phyloP scores from a whole-genome alignment of 2,888 invertebrate species.

The Morpho deidamia region DNA sequence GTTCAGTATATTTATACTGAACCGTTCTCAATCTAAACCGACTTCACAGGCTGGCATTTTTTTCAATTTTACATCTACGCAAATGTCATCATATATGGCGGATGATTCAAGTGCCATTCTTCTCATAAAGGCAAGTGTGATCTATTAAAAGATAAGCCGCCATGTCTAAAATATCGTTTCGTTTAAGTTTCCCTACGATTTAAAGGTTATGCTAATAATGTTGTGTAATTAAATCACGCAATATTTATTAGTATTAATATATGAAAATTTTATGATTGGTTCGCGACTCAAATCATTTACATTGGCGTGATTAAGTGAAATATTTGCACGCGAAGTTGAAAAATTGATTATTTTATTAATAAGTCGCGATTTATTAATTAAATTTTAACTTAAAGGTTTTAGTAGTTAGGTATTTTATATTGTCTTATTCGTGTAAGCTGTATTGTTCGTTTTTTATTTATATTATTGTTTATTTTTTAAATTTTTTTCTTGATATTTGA shows the following conservation, averaged over 20 bases:
- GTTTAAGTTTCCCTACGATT: slow-evolving; percentile 13
- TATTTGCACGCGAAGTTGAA: slow-evolving; percentile 9
- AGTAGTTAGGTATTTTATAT: too few relatives aligned
- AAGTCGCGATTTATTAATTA: not conserved
- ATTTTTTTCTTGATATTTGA: too few relatives aligned
- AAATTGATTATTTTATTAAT: slow-evolving; percentile 3
- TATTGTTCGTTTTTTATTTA: too few relatives aligned
- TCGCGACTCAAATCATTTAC: slow-evolving; percentile 26
- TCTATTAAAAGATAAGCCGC: slow-evolving; percentile 18
- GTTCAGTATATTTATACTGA: too few relatives aligned
- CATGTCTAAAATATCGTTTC: slow-evolving; percentile 9
- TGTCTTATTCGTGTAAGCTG: too few relatives aligned
- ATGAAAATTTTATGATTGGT: slow-evolving; percentile 31
- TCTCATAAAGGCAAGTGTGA: slow-evolving; percentile 34
- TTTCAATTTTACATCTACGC: not conserved
- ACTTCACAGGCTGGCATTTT: not conserved
- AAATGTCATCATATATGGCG: slow-evolving; percentile 23
- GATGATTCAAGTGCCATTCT: slow-evolving; percentile 34
- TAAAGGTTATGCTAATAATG: slow-evolving; percentile 21
- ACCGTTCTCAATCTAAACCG: too few relatives aligned
- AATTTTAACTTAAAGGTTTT: not conserved
- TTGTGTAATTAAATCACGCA: slow-evolving; percentile 23
- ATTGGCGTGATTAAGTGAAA: slow-evolving; percentile 11
- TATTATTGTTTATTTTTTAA: too few relatives aligned
- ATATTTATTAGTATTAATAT: slow-evolving; percentile 29